Evolutionary conservation across 2,888 invertebrate genomes (phyloP).

Genomic region (Ceraclea dissimilis): DNA sequence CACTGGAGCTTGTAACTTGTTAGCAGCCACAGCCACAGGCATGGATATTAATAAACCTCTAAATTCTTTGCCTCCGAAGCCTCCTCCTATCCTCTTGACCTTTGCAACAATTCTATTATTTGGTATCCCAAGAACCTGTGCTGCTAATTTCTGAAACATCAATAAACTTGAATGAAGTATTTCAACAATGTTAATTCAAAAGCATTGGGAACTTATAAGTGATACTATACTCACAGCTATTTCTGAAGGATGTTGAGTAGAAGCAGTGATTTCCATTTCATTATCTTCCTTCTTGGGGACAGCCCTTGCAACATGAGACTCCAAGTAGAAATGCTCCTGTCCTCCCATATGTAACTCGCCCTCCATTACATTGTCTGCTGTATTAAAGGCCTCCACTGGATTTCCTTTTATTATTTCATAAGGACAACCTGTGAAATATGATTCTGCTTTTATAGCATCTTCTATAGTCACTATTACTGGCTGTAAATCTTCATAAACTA

Average conservation of each 20-base stretch:
- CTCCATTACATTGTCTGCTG: conserved; percentile 66
- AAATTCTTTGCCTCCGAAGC: conserved; percentile 93
- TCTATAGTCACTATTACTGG: conserved; percentile 83
- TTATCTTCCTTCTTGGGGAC: conserved; percentile 65
- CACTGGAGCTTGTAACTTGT: conserved; percentile 68
- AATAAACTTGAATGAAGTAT: background rate
- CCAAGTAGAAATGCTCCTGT: conserved; percentile 96
- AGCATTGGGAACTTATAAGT: no score
- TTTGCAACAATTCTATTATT: conserved; percentile 66
- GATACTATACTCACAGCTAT: conserved; percentile 54
- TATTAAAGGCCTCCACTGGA: conserved; percentile 56
- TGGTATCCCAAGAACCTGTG: conserved; percentile 64
- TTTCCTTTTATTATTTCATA: conserved; percentile 58
- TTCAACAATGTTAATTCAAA: background rate
- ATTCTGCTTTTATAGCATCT: conserved; percentile 73
- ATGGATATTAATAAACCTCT: conserved; percentile 58
- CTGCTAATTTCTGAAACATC: conserved; percentile 55
- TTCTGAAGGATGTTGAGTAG: conserved; percentile 79
- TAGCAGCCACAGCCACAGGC: conserved; percentile 75
- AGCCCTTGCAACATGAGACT: conserved; percentile 69
- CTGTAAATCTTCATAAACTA: conserved; percentile 73
- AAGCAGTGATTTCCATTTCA: conserved; percentile 78
- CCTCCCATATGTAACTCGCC: conserved; percentile 75
- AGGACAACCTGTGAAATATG: conserved; percentile 57
- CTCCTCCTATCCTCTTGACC: conserved; percentile 87